Conservation (phyloP, 2,888 invertebrate species). For the Epinotia brunnichana region DNA sequence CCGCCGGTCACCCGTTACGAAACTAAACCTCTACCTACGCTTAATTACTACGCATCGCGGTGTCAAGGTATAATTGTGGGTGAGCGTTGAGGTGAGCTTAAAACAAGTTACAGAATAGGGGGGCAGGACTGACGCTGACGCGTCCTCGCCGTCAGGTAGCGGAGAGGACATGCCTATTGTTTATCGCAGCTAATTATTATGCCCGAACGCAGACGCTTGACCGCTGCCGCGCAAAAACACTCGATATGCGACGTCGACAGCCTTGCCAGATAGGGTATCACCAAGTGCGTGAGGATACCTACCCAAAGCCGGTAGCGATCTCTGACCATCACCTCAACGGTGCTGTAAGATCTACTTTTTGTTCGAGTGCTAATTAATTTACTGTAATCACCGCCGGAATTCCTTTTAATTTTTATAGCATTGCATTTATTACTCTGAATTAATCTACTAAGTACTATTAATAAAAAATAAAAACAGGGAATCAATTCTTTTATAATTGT, state of each 20-base stretch:
- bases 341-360: background rate
- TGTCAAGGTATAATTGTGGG: too few species aligned
- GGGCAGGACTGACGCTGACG: constrained; percentile 67
- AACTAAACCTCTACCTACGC: too few species aligned
- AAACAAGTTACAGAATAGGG: too few species aligned
- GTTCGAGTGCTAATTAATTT: background rate
- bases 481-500: too few species aligned
- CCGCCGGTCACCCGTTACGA: too few species aligned
- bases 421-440: background rate
- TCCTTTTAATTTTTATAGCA: background rate
- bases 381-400: background rate
- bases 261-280: constrained; percentile 30
- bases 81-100: too few species aligned
- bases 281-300: constrained; percentile 3
- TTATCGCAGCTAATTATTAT: constrained; percentile 82
- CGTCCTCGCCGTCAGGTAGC: constrained; percentile 81
- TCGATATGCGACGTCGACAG: constrained; percentile 35
- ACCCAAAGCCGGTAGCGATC: constrained; percentile 15
- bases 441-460: background rate
- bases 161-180: constrained; percentile 81
- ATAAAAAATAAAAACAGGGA: background rate
- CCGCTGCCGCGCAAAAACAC: constrained; percentile 69
- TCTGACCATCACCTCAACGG: background rate
- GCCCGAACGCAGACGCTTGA: constrained; percentile 74
- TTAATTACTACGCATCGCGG: too few species aligned